Percentiles rank a stretch among this genome's conserved stretches.
phyloP scores from a whole-genome alignment of 1,140 invertebrate species.

The Ceratina calcarata region DNA sequence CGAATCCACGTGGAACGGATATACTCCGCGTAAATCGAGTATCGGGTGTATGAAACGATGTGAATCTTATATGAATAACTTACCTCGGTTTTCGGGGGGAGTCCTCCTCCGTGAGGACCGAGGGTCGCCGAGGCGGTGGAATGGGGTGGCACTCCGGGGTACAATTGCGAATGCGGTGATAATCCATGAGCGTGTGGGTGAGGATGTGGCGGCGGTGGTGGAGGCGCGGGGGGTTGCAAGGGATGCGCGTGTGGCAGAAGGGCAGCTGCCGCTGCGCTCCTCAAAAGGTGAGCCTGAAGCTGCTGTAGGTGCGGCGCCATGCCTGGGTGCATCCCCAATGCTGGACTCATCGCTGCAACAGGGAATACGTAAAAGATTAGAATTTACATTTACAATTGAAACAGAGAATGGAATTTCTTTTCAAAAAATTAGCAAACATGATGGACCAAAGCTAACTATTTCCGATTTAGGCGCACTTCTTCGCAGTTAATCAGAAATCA shows the following conservation, averaged over 20 bases:
- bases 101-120: slow-evolving; percentile 72
- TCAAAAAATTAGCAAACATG: too few species aligned
- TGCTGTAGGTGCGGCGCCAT: slow-evolving; percentile 87
- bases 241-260: slow-evolving; percentile 80
- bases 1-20: too few species aligned
- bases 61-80: too few species aligned
- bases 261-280: slow-evolving; percentile 82
- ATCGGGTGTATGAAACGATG: too few species aligned
- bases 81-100: slow-evolving; percentile 78
- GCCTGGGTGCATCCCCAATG: slow-evolving; percentile 85
- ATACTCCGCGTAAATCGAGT: too few species aligned
- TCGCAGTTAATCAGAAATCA: too few species aligned
- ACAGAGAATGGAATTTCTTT: too few species aligned
- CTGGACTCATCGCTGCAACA: slow-evolving; percentile 82
- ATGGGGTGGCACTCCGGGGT: slow-evolving; percentile 75
- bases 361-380: too few species aligned
- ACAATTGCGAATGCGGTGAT: slow-evolving; percentile 74
- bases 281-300: slow-evolving; percentile 87
- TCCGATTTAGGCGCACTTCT: too few species aligned
- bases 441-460: too few species aligned
- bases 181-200: slow-evolving; percentile 69
- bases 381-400: too few species aligned
- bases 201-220: slow-evolving; percentile 78
- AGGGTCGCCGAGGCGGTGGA: slow-evolving; percentile 73
- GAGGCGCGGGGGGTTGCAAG: slow-evolving; percentile 79